Evolutionary conservation across 1,140 invertebrate genomes (phyloP).

Genomic region (Heliconius congener): DNA sequence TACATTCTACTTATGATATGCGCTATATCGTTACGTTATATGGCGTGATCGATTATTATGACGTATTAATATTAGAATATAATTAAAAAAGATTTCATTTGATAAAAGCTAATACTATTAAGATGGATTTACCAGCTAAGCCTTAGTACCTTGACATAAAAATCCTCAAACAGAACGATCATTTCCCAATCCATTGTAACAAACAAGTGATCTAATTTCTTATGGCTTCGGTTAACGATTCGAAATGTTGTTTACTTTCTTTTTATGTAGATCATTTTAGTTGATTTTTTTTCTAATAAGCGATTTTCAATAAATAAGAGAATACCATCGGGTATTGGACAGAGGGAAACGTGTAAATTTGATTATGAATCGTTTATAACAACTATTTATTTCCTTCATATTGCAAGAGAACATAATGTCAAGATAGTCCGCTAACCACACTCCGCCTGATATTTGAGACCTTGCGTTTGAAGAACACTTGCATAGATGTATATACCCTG

Average conservation of each 20-base stretch:
- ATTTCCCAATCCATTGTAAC: background rate
- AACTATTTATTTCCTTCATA: too few relatives aligned
- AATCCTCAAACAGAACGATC: background rate
- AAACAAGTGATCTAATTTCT: constrained; percentile 6
- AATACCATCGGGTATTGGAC: too few relatives aligned
- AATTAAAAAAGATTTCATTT: background rate
- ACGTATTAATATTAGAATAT: background rate
- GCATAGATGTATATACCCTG: too few relatives aligned
- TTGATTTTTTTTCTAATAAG: constrained; percentile 1
- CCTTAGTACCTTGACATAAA: constrained; percentile 1
- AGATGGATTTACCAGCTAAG: background rate
- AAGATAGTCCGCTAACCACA: too few relatives aligned
- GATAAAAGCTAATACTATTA: background rate
- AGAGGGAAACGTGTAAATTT: too few relatives aligned
- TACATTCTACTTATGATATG: background rate
- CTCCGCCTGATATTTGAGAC: too few relatives aligned
- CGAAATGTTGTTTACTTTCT: background rate
- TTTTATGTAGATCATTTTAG: background rate
- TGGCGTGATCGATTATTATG: background rate
- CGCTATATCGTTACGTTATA: background rate
- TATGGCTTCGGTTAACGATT: constrained; percentile 9
- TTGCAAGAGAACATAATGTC: too few relatives aligned
- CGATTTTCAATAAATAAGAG: background rate
- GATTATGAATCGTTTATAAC: too few relatives aligned
- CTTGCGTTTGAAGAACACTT: too few relatives aligned